These are phyloP conservation scores for Parasteatoda tepidariorum DNA, from an alignment of 1,140 invertebrate species.

Conservation along the genomic window DNA sequence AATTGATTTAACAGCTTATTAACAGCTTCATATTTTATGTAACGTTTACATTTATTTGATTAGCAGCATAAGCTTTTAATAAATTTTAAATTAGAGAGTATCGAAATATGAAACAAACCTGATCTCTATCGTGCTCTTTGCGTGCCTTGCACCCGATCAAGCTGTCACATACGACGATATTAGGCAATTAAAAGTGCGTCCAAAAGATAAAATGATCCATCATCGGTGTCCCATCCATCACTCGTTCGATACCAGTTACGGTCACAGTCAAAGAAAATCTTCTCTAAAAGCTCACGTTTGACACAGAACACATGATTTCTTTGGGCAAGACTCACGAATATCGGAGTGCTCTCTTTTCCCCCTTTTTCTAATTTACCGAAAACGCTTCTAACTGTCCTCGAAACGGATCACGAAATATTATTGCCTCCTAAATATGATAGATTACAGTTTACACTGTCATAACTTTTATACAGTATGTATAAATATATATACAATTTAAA, in stretches of 20 bases:
- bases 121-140: not conserved
- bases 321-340: not conserved
- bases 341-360: not conserved
- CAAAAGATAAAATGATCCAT: conserved; percentile 26
- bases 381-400: not conserved
- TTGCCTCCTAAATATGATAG: conserved; percentile 13
- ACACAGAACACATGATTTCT: not conserved
- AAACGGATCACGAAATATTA: not conserved
- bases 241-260: not conserved
- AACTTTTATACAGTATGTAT: not conserved
- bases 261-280: conserved; percentile 15
- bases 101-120: not conserved
- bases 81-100: too few relatives aligned
- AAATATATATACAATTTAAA: too few relatives aligned
- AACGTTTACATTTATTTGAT: too few relatives aligned
- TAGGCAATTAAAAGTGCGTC: conserved; percentile 25
- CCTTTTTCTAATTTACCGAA: conserved; percentile 11
- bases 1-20: too few relatives aligned
- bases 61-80: too few relatives aligned
- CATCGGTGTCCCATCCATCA: conserved; percentile 5
- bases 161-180: conserved; percentile 12
- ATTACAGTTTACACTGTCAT: conserved; percentile 13
- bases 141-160: conserved; percentile 4
- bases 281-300: conserved; percentile 19
- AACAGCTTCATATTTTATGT: too few relatives aligned